These are phyloP conservation scores for Adelognathus sp. DNA, from an alignment of 2,888 invertebrate species.

Conservation along the genomic window DNA sequence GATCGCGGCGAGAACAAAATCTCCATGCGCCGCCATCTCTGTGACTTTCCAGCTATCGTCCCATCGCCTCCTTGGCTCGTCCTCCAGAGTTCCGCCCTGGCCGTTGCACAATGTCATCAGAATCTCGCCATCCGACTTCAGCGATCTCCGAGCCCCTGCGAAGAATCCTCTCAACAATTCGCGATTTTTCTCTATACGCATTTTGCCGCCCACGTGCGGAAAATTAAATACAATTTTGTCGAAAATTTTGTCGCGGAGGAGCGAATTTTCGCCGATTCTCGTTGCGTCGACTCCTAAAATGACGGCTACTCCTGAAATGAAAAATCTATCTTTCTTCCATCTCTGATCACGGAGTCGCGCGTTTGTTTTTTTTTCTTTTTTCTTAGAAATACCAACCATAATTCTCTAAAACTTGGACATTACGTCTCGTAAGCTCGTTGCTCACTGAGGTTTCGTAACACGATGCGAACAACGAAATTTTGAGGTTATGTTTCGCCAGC, in stretches of 20 bases:
- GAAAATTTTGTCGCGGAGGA: constrained; percentile 74
- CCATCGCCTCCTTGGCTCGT: constrained; percentile 80
- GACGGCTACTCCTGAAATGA: constrained; percentile 81
- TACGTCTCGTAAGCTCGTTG: constrained; percentile 71
- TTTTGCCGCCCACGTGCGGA: constrained; percentile 85
- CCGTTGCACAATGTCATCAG: constrained; percentile 83
- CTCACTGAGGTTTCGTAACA: constrained; percentile 78
- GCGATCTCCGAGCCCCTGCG: constrained; percentile 77
- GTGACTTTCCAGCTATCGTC: constrained; percentile 83
- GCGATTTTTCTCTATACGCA: constrained; percentile 83
- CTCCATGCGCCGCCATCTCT: constrained; percentile 83
- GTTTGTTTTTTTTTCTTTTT: not conserved
- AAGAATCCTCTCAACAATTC: constrained; percentile 82
- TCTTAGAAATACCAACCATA: constrained; percentile 75
- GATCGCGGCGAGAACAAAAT: constrained; percentile 79
- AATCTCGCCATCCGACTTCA: constrained; percentile 77
- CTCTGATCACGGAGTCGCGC: not conserved
- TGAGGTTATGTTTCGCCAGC: constrained; percentile 72
- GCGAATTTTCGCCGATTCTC: constrained; percentile 74
- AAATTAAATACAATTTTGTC: constrained; percentile 84
- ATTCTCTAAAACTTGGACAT: constrained; percentile 71
- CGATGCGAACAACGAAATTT: constrained; percentile 76
- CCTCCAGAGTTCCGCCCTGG: constrained; percentile 83
- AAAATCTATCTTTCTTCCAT: constrained; percentile 54
- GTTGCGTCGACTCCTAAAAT: constrained; percentile 83